Percentiles rank a stretch among this genome's conserved stretches.
Conservation (phyloP, 2,797 vertebrate species). For the Babyrousa celebensis region DNA sequence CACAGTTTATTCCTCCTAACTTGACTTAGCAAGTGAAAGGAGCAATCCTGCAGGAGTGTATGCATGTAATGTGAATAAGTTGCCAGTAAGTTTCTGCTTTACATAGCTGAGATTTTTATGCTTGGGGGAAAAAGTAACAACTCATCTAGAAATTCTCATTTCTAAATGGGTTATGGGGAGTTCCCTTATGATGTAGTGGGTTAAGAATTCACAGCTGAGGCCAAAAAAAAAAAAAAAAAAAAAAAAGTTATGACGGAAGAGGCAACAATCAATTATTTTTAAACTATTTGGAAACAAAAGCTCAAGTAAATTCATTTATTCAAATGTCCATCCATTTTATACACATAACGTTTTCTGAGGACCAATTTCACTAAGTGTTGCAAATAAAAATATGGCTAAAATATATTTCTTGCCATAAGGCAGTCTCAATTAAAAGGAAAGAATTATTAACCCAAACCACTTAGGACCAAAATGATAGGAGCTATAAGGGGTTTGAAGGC, state of each 20-base stretch:
- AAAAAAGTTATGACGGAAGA: background rate
- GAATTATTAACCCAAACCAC: background rate
- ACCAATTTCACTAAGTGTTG: background rate
- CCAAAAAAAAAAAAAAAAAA: no score
- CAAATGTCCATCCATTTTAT: background rate
- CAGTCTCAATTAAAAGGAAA: background rate
- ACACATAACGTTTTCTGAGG: background rate
- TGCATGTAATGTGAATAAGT: background rate
- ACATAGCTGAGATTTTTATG: background rate
- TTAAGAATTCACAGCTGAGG: no score
- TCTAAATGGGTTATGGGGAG: background rate
- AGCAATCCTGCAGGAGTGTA: background rate
- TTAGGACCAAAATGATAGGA: background rate
- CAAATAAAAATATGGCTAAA: background rate
- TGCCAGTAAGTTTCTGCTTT: background rate
- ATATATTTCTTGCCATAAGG: background rate
- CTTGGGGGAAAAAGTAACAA: background rate
- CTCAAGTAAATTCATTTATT: background rate
- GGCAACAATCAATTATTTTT: background rate
- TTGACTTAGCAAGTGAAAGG: background rate
- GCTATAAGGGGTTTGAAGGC: background rate
- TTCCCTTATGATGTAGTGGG: no score
- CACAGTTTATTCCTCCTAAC: constrained; percentile 54
- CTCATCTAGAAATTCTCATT: constrained; percentile 30
- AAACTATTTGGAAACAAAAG: background rate